Percentiles rank a stretch among this genome's conserved stretches.
Conservation (phyloP, 2,888 invertebrate genomes). For the Trachelus tabidus region DNA sequence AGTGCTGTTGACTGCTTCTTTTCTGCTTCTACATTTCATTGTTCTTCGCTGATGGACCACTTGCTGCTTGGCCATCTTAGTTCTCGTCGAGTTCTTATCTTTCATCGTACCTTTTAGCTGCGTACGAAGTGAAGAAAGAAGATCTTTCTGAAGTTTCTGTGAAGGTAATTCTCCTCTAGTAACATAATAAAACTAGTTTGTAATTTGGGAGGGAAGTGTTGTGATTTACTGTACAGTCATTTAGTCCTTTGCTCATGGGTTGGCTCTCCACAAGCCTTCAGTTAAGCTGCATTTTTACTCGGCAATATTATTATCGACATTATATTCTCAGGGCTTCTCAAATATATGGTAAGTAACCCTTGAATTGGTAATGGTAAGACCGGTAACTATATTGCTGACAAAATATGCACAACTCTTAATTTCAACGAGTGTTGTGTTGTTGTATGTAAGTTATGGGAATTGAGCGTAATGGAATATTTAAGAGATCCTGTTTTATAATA, state of each 20-base stretch:
- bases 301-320: constrained; percentile 2
- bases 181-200: constrained; percentile 58
- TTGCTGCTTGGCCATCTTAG: constrained; percentile 51
- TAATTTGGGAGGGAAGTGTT: constrained; percentile 50
- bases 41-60: constrained; percentile 43
- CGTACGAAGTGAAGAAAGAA: constrained; percentile 46
- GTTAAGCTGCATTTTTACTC: neutral
- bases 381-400: neutral
- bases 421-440: neutral
- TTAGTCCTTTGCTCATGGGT: constrained; percentile 5
- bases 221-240: constrained; percentile 36
- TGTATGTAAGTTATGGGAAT: neutral
- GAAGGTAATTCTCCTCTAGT: constrained; percentile 57
- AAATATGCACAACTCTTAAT: neutral
- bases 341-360: constrained; percentile 11
- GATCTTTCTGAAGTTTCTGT: constrained; percentile 54
- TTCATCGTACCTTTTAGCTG: constrained; percentile 55
- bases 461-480: neutral
- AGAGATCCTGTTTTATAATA: neutral
- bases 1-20: constrained; percentile 43
- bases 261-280: neutral
- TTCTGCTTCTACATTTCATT: constrained; percentile 48
- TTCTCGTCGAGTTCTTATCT: constrained; percentile 54
- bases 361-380: neutral
- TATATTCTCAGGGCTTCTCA: constrained; percentile 1